These are phyloP conservation scores for Orchesella flavescens DNA, from an alignment of 2,888 invertebrate species.

Conservation along the genomic window DNA sequence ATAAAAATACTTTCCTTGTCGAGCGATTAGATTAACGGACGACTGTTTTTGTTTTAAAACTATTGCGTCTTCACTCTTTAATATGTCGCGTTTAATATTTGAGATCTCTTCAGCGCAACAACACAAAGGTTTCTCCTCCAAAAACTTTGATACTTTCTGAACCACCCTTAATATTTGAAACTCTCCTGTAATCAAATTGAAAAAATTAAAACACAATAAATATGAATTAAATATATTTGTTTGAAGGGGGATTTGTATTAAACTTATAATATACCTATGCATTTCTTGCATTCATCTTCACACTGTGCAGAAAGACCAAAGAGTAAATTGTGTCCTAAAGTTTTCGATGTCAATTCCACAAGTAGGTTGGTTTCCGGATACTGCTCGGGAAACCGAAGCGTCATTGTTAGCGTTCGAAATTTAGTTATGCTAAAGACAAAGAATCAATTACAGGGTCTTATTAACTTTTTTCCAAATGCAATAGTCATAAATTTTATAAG, in stretches of 20 bases:
- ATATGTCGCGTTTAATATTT: conserved; percentile 76
- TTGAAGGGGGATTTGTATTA: too few relatives aligned
- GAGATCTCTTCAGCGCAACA: conserved; percentile 84
- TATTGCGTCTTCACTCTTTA: conserved; percentile 77
- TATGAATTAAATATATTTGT: too few relatives aligned
- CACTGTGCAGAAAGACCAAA: conserved; percentile 79
- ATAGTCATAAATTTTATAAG: too few relatives aligned
- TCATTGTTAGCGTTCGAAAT: conserved; percentile 79
- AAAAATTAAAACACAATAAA: too few relatives aligned
- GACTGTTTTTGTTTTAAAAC: conserved; percentile 82
- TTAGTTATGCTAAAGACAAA: conserved; percentile 76
- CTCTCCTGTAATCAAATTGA: conserved; percentile 46
- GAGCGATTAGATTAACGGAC: conserved; percentile 78
- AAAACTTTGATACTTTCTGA: conserved; percentile 80
- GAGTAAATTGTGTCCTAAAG: conserved; percentile 79
- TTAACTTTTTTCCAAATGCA: too few relatives aligned
- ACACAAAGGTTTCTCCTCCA: conserved; percentile 82
- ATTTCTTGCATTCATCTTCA: conserved; percentile 78
- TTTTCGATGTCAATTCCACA: conserved; percentile 82
- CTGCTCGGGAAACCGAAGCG: conserved; percentile 80
- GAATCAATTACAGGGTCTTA: neutral
- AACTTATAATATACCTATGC: conserved; percentile 29
- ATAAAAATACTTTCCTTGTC: conserved; percentile 79
- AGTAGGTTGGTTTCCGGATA: conserved; percentile 80
- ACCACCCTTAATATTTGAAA: conserved; percentile 77